A percentile compares a stretch with the other conserved stretches of the same genome.
phyloP scores from a whole-genome alignment of 2,113 vertebrate genomes.

The Tricholaema leucomelas region DNA sequence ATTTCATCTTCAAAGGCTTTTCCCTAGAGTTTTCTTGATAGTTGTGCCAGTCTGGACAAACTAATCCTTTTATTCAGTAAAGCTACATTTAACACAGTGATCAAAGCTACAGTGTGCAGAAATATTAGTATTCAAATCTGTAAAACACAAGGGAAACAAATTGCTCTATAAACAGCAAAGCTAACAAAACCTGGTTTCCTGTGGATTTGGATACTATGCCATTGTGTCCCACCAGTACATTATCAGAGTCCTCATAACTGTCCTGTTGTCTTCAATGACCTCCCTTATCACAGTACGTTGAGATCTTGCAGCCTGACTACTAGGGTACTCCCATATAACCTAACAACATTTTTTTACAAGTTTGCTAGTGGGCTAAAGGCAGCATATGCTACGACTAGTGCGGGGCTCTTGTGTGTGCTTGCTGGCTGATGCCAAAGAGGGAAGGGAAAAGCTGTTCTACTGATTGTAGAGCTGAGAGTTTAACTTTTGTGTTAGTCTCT shows the following conservation, averaged over 20 bases:
- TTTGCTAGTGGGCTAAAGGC: neutral
- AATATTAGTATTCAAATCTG: conserved; percentile 44
- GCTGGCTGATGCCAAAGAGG: neutral
- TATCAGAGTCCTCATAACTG: neutral
- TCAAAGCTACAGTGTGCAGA: conserved; percentile 39
- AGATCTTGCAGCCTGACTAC: neutral
- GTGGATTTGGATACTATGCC: neutral
- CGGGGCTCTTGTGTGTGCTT: neutral
- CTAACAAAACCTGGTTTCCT: conserved; percentile 4
- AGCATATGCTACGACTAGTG: neutral
- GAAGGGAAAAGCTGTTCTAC: neutral
- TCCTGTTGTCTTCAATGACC: neutral
- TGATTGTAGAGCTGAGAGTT: neutral
- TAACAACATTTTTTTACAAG: neutral
- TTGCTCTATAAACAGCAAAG: neutral
- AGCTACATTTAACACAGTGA: conserved; percentile 29
- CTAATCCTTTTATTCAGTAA: conserved; percentile 38
- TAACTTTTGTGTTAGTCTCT: neutral
- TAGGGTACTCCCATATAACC: neutral
- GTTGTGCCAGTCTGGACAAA: conserved; percentile 1
- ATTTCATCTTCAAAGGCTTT: conserved; percentile 50
- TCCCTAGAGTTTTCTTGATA: neutral
- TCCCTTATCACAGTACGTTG: neutral
- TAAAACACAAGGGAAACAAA: conserved; percentile 45
- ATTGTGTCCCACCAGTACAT: neutral